These are phyloP conservation scores for Bolinopsis microptera DNA, from an alignment of 37 sponge, comb jelly and placozoan genomes.

Conservation along the genomic window DNA sequence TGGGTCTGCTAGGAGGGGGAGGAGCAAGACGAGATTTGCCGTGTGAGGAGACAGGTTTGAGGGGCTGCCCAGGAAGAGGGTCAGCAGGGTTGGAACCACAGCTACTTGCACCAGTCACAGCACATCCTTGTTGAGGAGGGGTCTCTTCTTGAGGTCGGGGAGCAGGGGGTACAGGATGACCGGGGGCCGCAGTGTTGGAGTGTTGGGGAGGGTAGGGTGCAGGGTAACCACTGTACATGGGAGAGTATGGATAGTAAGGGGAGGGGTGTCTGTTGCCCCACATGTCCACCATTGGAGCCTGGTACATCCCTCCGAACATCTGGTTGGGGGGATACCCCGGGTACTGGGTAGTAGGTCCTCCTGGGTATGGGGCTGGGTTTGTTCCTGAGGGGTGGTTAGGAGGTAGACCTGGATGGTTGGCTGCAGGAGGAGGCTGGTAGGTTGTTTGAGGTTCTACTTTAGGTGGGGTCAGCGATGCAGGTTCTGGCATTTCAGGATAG, in stretches of 20 bases:
- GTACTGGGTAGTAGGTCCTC: neutral
- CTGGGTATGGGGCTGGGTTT: neutral
- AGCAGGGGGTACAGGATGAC: neutral
- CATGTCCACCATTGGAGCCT: neutral
- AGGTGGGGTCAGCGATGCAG: neutral
- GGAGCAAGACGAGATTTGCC: constrained; percentile 43
- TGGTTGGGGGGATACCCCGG: neutral
- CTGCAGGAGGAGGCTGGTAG: neutral
- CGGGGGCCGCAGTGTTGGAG: neutral
- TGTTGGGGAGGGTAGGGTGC: neutral
- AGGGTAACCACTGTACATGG: constrained; percentile 3
- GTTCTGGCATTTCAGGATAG: neutral
- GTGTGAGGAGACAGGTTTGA: neutral
- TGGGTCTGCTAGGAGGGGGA: constrained; percentile 15
- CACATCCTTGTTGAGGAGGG: neutral
- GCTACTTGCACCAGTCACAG: neutral
- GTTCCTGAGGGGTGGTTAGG: neutral
- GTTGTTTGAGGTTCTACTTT: neutral
- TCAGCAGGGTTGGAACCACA: neutral
- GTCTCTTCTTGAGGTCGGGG: neutral
- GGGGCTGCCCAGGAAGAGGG: neutral
- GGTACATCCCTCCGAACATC: neutral
- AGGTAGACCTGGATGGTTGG: neutral
- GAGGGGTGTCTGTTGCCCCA: neutral
- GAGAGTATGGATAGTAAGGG: neutral